phyloP scores from a whole-genome alignment of 2,888 invertebrate species.

The Acleris laterana region DNA sequence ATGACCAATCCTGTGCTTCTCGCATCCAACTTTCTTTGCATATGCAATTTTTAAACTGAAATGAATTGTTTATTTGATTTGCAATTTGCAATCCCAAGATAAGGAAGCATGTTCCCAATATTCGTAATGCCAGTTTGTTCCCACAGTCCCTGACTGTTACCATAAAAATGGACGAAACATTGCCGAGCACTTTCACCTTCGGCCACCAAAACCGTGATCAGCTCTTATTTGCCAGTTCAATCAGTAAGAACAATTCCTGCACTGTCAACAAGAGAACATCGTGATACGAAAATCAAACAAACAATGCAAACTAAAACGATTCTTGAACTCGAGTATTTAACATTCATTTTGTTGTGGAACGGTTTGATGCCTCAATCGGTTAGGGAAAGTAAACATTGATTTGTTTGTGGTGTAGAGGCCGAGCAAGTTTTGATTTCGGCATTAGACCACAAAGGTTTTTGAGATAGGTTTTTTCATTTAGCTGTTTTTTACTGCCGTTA shows the following conservation, averaged over 20 bases:
- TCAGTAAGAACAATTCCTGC: conserved; percentile 7
- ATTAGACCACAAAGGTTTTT: background rate
- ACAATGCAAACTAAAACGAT: background rate
- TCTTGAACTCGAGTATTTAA: background rate
- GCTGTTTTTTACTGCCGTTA: too few relatives aligned
- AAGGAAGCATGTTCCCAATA: too few relatives aligned
- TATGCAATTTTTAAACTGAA: too few relatives aligned
- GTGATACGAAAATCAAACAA: conserved; percentile 16
- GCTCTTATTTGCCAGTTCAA: background rate
- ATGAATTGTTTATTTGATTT: too few relatives aligned
- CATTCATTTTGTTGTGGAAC: background rate
- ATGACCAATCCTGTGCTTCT: too few relatives aligned
- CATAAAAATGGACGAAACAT: background rate
- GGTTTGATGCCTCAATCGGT: conserved; percentile 14
- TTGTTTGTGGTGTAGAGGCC: background rate
- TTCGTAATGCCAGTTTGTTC: background rate
- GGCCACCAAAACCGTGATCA: background rate
- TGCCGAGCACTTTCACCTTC: conserved; percentile 5
- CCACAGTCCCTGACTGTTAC: conserved; percentile 1
- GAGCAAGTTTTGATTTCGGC: background rate
- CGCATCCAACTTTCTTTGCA: too few relatives aligned
- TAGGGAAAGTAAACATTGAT: conserved; percentile 17
- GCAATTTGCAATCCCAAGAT: too few relatives aligned
- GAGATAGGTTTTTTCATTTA: background rate
- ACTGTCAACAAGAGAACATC: conserved; percentile 14